A percentile compares a stretch with the other conserved stretches of the same genome.
Evolutionary conservation across 2,888 invertebrate genomes (phyloP).

Genomic region (Erebia ligea): DNA sequence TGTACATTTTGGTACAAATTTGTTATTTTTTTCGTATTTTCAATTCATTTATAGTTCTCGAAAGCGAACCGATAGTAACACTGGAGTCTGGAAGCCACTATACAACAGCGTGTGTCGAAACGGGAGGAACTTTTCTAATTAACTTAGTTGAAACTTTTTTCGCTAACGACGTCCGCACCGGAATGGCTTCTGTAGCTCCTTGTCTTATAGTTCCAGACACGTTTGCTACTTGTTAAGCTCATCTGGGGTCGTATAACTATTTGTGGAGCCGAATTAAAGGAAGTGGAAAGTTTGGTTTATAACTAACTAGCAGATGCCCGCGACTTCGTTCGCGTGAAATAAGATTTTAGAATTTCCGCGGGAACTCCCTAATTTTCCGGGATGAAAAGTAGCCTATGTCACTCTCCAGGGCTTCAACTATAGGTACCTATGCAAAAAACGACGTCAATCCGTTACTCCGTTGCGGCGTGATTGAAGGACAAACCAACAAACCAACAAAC

Average conservation of each 20-base stretch:
- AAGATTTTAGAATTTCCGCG: no score
- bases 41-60: background rate
- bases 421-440: no score
- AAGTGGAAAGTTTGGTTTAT: background rate
- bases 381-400: no score
- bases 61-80: constrained; percentile 24
- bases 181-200: constrained; percentile 60
- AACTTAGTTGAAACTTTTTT: constrained; percentile 69
- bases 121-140: constrained; percentile 69
- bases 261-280: background rate
- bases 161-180: constrained; percentile 58
- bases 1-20: no score
- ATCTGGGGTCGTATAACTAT: constrained; percentile 33
- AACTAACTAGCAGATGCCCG: no score
- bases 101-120: constrained; percentile 31
- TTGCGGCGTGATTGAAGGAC: no score
- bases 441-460: no score
- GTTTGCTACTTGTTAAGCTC: constrained; percentile 39
- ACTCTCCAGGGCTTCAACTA: no score
- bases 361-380: no score
- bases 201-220: constrained; percentile 37
- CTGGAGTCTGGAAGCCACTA: constrained; percentile 3
- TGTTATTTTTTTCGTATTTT: background rate
- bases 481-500: no score
- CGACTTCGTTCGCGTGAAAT: no score